Base-by-base conservation (phyloP, 64 coral and sea anemone genomes). In the Trachythela sp. region DNA sequence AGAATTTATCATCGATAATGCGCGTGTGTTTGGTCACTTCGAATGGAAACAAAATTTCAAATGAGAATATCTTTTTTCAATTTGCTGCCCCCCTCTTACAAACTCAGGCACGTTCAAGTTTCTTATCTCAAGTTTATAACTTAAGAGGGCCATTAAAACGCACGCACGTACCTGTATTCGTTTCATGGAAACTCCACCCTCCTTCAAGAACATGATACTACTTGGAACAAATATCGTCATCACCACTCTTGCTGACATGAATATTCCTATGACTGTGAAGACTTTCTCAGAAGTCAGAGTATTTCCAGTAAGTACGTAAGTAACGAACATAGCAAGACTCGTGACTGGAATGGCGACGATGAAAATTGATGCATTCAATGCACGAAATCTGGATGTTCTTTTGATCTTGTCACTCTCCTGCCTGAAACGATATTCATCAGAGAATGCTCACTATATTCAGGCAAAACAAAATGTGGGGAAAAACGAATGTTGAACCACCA, bases 181-280 rank as follows among this genome's bases (percentile, higher is more conserved):
- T 70, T 91, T 94, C 50, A 86, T 86, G 0, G 91, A 91, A 13
- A 99, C 94, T 5, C 90, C 49, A 13, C 91, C 84, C 42, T 95
- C 93, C 38, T 92, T 94, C 1, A 94, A 48, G 40, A 87, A 90
- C 91, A 94, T 92, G 27, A 99, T 67, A 42, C 89, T 91, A 31
- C 83, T 29, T 14, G 89, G 89, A 70, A 99, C 35, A 84, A 99
- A 99, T 24, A 87, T 40, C 8, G 93, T 93, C 75, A 99, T 76
- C 7, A 42, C 29, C 27, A 89, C 24, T 24, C 94, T 83, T 20
- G 85, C 77, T 9, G 93, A 84, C 39, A 90, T 83, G 34, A 99
- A 91, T 36, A 99, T 54, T 40, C 93, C 96, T 35, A 99, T 33
- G 7, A 99, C 96, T 40, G 94, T 92, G 83, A 99, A 95, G 35